phyloP scores from a whole-genome alignment of 2,113 vertebrate species.

The Catharus minimus region DNA sequence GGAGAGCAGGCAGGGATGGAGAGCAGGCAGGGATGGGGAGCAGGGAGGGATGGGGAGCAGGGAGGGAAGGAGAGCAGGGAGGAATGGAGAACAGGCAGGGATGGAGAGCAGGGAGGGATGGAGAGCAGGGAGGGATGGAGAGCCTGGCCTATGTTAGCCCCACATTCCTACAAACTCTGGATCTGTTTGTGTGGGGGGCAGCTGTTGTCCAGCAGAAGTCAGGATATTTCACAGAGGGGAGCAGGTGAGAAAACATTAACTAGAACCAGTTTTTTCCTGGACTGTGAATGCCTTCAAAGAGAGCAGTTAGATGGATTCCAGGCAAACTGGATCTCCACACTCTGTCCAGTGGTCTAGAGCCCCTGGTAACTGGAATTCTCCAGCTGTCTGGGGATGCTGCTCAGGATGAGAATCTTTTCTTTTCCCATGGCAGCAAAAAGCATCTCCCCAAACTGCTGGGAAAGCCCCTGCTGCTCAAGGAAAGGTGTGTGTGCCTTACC shows the following conservation, averaged over 20 bases:
- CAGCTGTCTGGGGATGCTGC: not conserved
- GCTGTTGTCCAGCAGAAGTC: not conserved
- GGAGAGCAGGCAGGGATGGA: no score
- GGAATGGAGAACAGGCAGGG: not conserved
- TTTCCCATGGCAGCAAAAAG: not conserved
- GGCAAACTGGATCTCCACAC: not conserved
- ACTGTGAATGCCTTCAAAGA: not conserved
- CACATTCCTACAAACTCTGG: fast-evolving
- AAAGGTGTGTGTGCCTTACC: not conserved
- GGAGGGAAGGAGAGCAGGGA: not conserved
- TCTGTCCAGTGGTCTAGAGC: not conserved
- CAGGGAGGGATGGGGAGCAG: not conserved
- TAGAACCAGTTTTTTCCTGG: not conserved
- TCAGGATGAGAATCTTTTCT: not conserved
- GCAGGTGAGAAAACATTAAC: not conserved
- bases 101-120: not conserved
- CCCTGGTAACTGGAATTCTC: not conserved
- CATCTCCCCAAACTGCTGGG: not conserved
- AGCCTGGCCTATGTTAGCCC: not conserved
- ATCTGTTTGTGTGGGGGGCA: not conserved
- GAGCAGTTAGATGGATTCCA: not conserved
- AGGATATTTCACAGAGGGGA: fast-evolving
- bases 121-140: not conserved
- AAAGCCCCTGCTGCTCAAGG: not conserved
- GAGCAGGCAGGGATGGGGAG: not conserved